Percentiles rank a stretch among this genome's conserved stretches.
These are phyloP conservation scores for Palaemon carinicauda DNA, from an alignment of 1,140 invertebrate genomes.

Conservation along the genomic window DNA sequence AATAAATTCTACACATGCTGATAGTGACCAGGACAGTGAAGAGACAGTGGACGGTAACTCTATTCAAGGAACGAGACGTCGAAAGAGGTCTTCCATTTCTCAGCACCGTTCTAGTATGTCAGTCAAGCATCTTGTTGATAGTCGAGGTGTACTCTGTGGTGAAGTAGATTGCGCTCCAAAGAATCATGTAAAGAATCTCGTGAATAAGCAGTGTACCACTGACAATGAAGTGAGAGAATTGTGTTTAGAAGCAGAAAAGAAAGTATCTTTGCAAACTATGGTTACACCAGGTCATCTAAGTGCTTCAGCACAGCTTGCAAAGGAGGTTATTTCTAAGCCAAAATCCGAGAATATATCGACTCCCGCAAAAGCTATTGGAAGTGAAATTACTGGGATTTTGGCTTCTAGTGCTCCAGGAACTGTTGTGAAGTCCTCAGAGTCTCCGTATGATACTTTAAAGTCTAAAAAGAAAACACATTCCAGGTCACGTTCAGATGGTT, in stretches of 20 bases:
- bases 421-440: not conserved
- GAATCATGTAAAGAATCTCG: not conserved
- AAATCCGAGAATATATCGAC: no score
- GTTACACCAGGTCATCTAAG: no score
- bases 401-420: conserved; percentile 31
- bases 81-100: not conserved
- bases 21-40: conserved; percentile 48
- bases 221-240: no score
- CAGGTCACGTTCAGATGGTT: conserved; percentile 35
- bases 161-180: not conserved
- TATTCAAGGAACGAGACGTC: not conserved
- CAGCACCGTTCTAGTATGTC: conserved; percentile 14
- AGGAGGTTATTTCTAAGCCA: no score
- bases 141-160: conserved; percentile 15
- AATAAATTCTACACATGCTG: not conserved
- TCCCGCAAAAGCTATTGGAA: not conserved
- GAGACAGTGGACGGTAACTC: conserved; percentile 9
- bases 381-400: not conserved
- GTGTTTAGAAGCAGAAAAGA: no score
- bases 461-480: conserved; percentile 39
- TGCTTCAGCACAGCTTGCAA: no score
- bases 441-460: not conserved
- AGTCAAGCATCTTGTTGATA: conserved; percentile 21
- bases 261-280: no score
- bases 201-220: no score